phyloP scores from a whole-genome alignment of 2,888 invertebrate genomes.

The Ariolimax columbianus region DNA sequence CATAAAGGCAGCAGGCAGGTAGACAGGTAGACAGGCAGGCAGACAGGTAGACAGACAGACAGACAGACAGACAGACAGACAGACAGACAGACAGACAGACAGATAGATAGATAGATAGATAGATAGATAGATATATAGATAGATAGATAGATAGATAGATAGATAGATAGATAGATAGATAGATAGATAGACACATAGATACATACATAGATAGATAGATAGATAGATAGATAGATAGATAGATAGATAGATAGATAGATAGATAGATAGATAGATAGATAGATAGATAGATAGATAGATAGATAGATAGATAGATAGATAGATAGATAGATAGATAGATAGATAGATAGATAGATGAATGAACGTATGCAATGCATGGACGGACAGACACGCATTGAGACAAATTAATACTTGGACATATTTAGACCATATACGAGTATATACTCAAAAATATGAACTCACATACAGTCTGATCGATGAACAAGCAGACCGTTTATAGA shows the following conservation, averaged over 20 bases:
- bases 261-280: neutral
- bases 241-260: neutral
- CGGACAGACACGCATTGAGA: neutral
- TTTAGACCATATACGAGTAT: too few species aligned
- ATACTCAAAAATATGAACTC: neutral
- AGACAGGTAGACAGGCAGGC: neutral
- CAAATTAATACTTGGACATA: neutral
- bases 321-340: constrained; percentile 18
- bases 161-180: constrained; percentile 38
- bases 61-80: constrained; percentile 48
- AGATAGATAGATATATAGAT: constrained; percentile 41
- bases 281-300: constrained; percentile 7
- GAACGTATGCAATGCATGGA: neutral
- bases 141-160: constrained; percentile 38
- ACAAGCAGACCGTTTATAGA: neutral
- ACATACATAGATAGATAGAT: constrained; percentile 6
- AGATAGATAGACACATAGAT: constrained; percentile 13
- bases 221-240: neutral
- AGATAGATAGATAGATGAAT: neutral
- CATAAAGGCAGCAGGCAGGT: neutral
- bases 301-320: neutral
- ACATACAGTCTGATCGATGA: neutral
- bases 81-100: constrained; percentile 44
- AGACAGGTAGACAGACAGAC: constrained; percentile 21
- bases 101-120: constrained; percentile 27